A percentile compares a stretch with the other conserved stretches of the same genome.
These are phyloP conservation scores for Clitarchus hookeri DNA, from an alignment of 2,888 invertebrate species.

Conservation along the genomic window DNA sequence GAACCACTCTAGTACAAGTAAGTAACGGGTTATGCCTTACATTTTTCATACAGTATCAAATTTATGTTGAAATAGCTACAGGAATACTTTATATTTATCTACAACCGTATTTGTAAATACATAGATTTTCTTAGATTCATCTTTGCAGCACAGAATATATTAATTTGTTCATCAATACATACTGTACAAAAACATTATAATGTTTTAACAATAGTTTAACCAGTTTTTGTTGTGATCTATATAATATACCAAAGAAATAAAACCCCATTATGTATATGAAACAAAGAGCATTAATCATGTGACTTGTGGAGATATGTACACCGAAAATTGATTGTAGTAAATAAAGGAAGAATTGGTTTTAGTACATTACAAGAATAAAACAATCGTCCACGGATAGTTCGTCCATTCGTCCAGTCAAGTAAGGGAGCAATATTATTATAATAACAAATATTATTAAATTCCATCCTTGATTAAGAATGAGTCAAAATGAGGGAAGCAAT, in stretches of 20 bases:
- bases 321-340: neutral
- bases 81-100: constrained; percentile 37
- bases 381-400: constrained; percentile 26
- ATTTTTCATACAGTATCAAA: constrained; percentile 32
- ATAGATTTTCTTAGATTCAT: constrained; percentile 33
- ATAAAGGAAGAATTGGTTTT: neutral
- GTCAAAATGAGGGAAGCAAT: constrained; percentile 37
- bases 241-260: constrained; percentile 37
- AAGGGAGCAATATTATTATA: constrained; percentile 18
- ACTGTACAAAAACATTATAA: constrained; percentile 30
- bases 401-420: constrained; percentile 31
- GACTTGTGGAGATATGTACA: neutral
- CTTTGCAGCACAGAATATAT: constrained; percentile 32
- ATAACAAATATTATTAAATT: neutral
- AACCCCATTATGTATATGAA: constrained; percentile 29
- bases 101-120: constrained; percentile 37
- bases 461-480: constrained; percentile 37
- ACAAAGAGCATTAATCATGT: neutral
- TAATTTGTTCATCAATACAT: constrained; percentile 32
- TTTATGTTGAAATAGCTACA: constrained; percentile 40
- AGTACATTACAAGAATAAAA: constrained; percentile 26
- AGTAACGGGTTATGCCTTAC: constrained; percentile 42
- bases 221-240: constrained; percentile 29
- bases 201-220: constrained; percentile 37
- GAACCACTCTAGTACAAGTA: constrained; percentile 38